A percentile compares a stretch with the other conserved stretches of the same genome.
phyloP scores from a whole-genome alignment of 1,140 invertebrate genomes.

The Manduca sexta region DNA sequence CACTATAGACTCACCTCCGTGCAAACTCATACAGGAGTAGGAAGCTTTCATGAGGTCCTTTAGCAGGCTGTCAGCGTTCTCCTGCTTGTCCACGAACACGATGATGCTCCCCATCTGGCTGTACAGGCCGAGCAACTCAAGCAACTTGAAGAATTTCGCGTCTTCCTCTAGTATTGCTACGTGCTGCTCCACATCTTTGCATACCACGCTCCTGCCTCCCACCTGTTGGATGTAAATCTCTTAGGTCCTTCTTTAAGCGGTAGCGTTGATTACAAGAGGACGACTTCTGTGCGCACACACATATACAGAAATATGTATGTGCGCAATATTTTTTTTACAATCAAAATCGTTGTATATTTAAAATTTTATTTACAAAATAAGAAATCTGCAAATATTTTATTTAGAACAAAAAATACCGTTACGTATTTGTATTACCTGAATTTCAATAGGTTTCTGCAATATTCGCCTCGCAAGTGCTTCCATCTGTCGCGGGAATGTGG shows the following conservation, averaged over 20 bases:
- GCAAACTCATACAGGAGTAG: conserved; percentile 96
- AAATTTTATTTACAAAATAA: too few species aligned
- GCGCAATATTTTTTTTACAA: too few species aligned
- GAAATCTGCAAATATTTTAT: too few species aligned
- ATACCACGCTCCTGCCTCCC: conserved; percentile 98
- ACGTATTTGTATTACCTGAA: conserved; percentile 75
- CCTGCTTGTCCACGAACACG: conserved; percentile 99
- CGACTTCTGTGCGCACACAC: too few species aligned
- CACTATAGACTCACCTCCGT: conserved; percentile 88
- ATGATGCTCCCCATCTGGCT: conserved; percentile 95
- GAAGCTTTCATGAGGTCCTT: conserved; percentile 98
- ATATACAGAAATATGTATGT: too few species aligned
- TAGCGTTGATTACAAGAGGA: too few species aligned
- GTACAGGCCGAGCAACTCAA: conserved; percentile 96
- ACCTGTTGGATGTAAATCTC: too few species aligned
- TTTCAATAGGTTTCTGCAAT: conserved; percentile 95
- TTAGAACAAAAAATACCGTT: too few species aligned
- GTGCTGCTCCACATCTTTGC: conserved; percentile 98
- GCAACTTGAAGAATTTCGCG: conserved; percentile 97
- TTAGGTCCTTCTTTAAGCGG: too few species aligned
- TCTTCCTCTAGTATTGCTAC: conserved; percentile 96
- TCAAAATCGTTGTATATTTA: too few species aligned
- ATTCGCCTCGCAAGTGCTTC: conserved; percentile 97
- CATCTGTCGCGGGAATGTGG: conserved; percentile 99
- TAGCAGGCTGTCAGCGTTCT: conserved; percentile 94